Evolutionary conservation across 2,113 vertebrate species (phyloP).

Genomic region (Lepus timidus): DNA sequence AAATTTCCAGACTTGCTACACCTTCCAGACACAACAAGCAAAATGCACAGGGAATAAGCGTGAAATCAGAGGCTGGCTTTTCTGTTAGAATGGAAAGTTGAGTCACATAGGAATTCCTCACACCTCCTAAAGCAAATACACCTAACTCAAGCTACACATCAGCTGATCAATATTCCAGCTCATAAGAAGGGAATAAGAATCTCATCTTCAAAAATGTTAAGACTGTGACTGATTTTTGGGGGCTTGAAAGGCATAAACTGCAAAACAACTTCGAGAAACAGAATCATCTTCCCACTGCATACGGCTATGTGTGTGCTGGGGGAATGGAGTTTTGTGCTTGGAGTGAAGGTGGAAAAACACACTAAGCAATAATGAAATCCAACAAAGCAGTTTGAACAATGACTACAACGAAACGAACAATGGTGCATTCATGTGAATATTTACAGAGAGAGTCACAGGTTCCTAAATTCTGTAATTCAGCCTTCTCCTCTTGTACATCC

Average conservation of each 20-base stretch:
- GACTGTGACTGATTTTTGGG: slow-evolving; percentile 45
- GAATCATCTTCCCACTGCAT: background rate
- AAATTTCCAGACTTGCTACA: background rate
- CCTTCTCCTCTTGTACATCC: accelerated
- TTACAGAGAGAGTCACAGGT: background rate
- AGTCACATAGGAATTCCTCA: background rate
- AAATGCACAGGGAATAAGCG: background rate
- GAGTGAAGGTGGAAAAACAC: background rate
- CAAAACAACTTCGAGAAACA: slow-evolving; percentile 11
- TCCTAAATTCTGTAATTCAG: background rate
- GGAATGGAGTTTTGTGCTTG: accelerated
- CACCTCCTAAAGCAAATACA: background rate
- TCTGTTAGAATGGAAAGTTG: background rate
- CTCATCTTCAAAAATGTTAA: slow-evolving; percentile 38
- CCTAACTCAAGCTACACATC: background rate
- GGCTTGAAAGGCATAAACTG: background rate
- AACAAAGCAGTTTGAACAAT: background rate
- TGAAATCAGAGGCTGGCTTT: slow-evolving; percentile 16
- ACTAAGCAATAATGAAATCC: background rate
- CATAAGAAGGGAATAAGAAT: background rate
- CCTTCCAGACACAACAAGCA: background rate
- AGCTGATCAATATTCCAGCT: background rate
- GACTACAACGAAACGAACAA: accelerated
- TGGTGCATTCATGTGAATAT: too few relatives aligned
- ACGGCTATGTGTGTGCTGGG: accelerated